Evolutionary conservation across 1,140 invertebrate species (phyloP), one percentile per base, ranked within the genome.

Genomic region (Drosophila pallidifrons): DNA sequence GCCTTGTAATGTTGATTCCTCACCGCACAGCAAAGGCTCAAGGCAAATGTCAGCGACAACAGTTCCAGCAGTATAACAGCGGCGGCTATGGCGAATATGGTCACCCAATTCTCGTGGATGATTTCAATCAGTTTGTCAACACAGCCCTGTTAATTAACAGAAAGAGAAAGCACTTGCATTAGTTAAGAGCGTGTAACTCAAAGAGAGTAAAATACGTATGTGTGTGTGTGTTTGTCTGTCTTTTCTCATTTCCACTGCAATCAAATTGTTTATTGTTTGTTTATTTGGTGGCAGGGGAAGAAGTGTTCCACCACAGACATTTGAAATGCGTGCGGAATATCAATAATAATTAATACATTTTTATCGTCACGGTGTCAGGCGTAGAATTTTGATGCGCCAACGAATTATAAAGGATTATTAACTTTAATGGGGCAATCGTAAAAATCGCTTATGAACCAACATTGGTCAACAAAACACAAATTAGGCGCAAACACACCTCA

Each of bases 11-110:
- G 93, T 75, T 95, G 94, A 67, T 94, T 94, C 73, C 94, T 94
- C 70, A 97, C 95, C 28, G 96, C 95, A 92, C 96, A 97, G 88
- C 96, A 97, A 15, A 97, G 93, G 74, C 96, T 94, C 82, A 97
- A 93, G 1, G 96, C 95, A 81, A 97, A 96, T 52, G 96, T 95
- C 78, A 98, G 94, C 38, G 96, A 96, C 28, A 97, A 87, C 49
- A 97, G 92, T 93, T 97, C 95, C 68, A 96, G 73, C 11, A 95
- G 93, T 38, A 96, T 94, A 47, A 97, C 93, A 16, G 94, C 94
- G 58, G 96, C 94, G 0, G 94, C 94, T 6, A 96, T 92, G 30
- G 94, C 94, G 46, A 96, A 94, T 41, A 97, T 93, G 43, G 95
- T 94, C 35, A 94, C 93, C 76, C 94, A 93, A 75, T 96, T 94